Conservation (phyloP, 2,888 invertebrate genomes). For the Cephus rjabovi region DNA sequence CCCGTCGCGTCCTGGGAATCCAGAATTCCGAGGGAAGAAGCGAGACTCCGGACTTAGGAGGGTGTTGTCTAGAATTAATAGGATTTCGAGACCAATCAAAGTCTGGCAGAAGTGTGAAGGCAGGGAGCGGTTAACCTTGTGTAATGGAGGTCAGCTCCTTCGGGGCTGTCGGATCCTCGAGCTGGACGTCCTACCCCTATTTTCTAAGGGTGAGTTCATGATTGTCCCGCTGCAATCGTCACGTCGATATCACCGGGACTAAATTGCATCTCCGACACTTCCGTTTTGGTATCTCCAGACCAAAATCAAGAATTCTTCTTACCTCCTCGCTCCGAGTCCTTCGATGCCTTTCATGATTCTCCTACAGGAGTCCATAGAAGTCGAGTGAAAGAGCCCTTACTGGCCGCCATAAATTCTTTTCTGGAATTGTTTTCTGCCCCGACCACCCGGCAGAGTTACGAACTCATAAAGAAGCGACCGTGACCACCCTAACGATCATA, state of each 20-base stretch:
- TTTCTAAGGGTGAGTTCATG: background rate
- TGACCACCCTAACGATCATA: conserved; percentile 33
- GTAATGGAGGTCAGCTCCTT: conserved; percentile 63
- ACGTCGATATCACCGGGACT: background rate
- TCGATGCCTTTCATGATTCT: background rate
- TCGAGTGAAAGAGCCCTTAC: conserved; percentile 1
- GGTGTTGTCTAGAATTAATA: conserved; percentile 53
- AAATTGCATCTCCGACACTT: background rate
- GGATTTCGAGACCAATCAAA: conserved; percentile 64
- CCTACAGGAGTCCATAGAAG: background rate
- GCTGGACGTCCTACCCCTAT: conserved; percentile 31
- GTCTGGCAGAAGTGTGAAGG: conserved; percentile 59
- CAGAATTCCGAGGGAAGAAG: background rate
- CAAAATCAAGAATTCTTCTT: background rate
- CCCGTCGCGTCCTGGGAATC: background rate
- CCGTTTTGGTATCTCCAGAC: background rate
- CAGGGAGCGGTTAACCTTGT: conserved; percentile 62
- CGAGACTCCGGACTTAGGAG: conserved; percentile 24
- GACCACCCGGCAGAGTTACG: conserved; percentile 25
- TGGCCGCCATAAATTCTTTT: conserved; percentile 22
- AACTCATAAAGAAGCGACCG: conserved; percentile 35
- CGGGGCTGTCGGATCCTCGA: conserved; percentile 55
- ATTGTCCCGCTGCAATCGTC: conserved; percentile 2
- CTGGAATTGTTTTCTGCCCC: conserved; percentile 24
- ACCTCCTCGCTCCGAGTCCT: background rate